Conservation (phyloP, 1,140 invertebrate genomes). For the Phymorhynchus buccinoides region DNA sequence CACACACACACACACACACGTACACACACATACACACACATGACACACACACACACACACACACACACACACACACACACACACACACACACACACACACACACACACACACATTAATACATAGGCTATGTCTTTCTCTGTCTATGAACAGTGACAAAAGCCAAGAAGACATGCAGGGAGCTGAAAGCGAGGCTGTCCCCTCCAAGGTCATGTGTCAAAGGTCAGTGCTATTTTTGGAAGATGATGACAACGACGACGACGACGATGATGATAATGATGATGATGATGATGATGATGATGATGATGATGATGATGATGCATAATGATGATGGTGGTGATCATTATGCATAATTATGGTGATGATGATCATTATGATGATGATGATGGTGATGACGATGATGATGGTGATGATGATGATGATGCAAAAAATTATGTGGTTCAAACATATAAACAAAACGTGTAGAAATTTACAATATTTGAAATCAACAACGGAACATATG, state of each 20-base stretch:
- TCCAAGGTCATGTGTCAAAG: conserved; percentile 33
- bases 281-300: background rate
- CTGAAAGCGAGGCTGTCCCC: conserved; percentile 26
- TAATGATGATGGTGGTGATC: too few species aligned
- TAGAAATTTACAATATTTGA: too few species aligned
- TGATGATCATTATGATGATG: background rate
- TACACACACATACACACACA: background rate
- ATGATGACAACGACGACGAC: background rate
- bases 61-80: conserved; percentile 10
- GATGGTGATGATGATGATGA: background rate
- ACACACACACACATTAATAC: background rate
- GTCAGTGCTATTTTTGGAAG: background rate
- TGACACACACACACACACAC: conserved; percentile 5
- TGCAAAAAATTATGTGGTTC: too few species aligned
- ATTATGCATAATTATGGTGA: too few species aligned
- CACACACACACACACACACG: conserved; percentile 7
- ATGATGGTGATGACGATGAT: background rate
- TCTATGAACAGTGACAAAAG: conserved; percentile 16
- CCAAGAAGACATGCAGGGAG: conserved; percentile 29
- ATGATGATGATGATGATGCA: too few species aligned
- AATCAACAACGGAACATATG: too few species aligned
- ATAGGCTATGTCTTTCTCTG: background rate
- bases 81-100: conserved; percentile 17
- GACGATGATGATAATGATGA: background rate
- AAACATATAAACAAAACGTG: too few species aligned